A percentile compares a stretch with the other conserved stretches of the same genome.
These are phyloP conservation scores for Ethmia dodecea DNA, from an alignment of 2,888 invertebrate species.

Conservation along the genomic window DNA sequence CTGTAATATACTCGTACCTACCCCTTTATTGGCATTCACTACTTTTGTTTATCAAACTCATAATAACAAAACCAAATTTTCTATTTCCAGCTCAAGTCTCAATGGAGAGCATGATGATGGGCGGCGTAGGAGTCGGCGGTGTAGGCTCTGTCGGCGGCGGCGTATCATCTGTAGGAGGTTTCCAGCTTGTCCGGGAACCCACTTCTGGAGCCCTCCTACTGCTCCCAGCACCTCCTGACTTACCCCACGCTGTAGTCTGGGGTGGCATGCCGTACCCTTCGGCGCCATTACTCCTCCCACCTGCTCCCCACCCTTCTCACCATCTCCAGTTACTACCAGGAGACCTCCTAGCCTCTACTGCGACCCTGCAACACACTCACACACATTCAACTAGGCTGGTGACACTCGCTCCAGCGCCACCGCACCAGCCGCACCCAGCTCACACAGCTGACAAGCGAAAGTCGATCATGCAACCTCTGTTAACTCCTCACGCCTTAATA, in stretches of 20 bases:
- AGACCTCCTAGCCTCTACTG: slow-evolving; percentile 80
- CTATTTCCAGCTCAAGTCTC: slow-evolving; percentile 80
- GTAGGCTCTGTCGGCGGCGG: slow-evolving; percentile 79
- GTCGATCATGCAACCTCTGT: slow-evolving; percentile 66
- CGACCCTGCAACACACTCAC: slow-evolving; percentile 82
- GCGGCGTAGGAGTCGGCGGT: slow-evolving; percentile 80
- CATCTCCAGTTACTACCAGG: slow-evolving; percentile 83
- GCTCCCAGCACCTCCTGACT: slow-evolving; percentile 84
- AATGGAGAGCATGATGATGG: slow-evolving; percentile 85
- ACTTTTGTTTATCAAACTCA: too few species aligned
- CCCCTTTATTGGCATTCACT: too few species aligned
- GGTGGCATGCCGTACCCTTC: slow-evolving; percentile 79
- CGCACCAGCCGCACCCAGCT: slow-evolving; percentile 51
- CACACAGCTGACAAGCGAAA: slow-evolving; percentile 57
- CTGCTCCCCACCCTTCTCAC: slow-evolving; percentile 77
- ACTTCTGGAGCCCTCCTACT: slow-evolving; percentile 89
- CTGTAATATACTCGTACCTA: too few species aligned
- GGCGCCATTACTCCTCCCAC: slow-evolving; percentile 57
- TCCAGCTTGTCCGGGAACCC: slow-evolving; percentile 91
- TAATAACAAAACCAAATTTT: too few species aligned
- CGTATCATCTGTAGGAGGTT: slow-evolving; percentile 85
- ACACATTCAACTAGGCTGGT: slow-evolving; percentile 82
- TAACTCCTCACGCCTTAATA: slow-evolving; percentile 76
- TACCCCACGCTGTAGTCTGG: slow-evolving; percentile 86
- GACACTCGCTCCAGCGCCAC: slow-evolving; percentile 79